A percentile compares a stretch with the other conserved stretches of the same genome.
Evolutionary conservation across 2,888 invertebrate species (phyloP).

Genomic region (Aproaerema taeniolella): DNA sequence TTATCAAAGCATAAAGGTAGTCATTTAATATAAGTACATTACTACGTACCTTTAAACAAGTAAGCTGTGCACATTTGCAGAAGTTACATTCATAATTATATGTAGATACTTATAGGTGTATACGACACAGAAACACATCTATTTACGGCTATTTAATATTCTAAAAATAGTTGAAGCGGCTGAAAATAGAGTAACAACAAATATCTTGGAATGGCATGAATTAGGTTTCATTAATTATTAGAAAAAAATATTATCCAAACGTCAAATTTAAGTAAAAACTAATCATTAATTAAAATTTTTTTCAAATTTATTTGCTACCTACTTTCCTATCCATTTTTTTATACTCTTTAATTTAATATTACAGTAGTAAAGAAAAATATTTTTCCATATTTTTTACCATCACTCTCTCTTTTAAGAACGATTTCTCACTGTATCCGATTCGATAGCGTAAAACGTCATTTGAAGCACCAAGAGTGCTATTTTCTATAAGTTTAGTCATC

Average conservation of each 20-base stretch:
- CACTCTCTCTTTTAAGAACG: constrained; percentile 22
- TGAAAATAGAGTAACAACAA: constrained; percentile 17
- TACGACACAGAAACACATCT: not conserved
- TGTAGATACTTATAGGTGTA: no score
- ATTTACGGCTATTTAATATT: constrained; percentile 15
- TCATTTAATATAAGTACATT: no score
- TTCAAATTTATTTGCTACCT: constrained; percentile 58
- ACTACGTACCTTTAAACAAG: no score
- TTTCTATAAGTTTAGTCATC: no score
- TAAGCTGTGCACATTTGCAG: no score
- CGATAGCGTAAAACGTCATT: no score
- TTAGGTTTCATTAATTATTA: constrained; percentile 22
- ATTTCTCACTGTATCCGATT: constrained; percentile 20
- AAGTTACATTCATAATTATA: no score
- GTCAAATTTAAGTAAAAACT: not conserved
- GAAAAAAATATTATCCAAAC: not conserved
- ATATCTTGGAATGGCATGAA: constrained; percentile 27
- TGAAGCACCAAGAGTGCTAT: no score
- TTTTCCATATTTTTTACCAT: constrained; percentile 27
- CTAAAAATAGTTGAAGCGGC: constrained; percentile 20
- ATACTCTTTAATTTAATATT: constrained; percentile 25
- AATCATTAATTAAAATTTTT: constrained; percentile 27
- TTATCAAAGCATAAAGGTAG: no score
- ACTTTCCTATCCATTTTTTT: constrained; percentile 42
- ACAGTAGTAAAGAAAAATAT: constrained; percentile 45